Conservation (phyloP, 2,797 vertebrate genomes). For the Etheostoma perlongum region DNA sequence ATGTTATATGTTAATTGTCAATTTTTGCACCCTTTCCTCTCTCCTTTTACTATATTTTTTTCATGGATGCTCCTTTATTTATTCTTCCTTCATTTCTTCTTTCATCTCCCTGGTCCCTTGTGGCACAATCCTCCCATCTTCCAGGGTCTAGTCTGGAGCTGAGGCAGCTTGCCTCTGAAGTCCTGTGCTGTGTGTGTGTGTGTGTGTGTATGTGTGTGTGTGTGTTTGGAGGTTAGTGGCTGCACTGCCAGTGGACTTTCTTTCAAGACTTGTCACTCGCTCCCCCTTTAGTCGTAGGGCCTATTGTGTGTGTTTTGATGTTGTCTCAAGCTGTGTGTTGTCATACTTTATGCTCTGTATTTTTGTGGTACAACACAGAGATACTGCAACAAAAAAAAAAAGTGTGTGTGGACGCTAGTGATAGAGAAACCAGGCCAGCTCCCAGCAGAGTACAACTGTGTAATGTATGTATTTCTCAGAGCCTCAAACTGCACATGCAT, state of each 20-base stretch:
- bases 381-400: neutral
- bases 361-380: conserved; percentile 30
- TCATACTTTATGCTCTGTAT: conserved; percentile 26
- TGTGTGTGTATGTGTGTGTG: conserved; percentile 6
- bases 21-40: neutral
- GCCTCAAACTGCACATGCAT: conserved; percentile 43
- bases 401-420: conserved; percentile 30
- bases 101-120: conserved; percentile 21
- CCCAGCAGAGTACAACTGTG: conserved; percentile 62
- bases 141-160: conserved; percentile 31
- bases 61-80: conserved; percentile 9
- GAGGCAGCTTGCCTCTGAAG: conserved; percentile 43
- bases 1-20: neutral
- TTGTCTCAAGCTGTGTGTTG: conserved; percentile 38
- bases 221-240: neutral
- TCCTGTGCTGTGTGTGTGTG: conserved; percentile 24
- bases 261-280: conserved; percentile 32
- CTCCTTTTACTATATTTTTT: conserved; percentile 5
- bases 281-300: neutral
- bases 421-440: conserved; percentile 76
- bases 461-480: conserved; percentile 34
- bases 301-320: conserved; percentile 19
- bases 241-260: conserved; percentile 15
- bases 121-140: conserved; percentile 20
- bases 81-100: conserved; percentile 1